Evolutionary conservation across 2,113 vertebrate species (phyloP), one percentile per base, ranked within the genome.

Genomic region (Chascanopsetta lugubris): DNA sequence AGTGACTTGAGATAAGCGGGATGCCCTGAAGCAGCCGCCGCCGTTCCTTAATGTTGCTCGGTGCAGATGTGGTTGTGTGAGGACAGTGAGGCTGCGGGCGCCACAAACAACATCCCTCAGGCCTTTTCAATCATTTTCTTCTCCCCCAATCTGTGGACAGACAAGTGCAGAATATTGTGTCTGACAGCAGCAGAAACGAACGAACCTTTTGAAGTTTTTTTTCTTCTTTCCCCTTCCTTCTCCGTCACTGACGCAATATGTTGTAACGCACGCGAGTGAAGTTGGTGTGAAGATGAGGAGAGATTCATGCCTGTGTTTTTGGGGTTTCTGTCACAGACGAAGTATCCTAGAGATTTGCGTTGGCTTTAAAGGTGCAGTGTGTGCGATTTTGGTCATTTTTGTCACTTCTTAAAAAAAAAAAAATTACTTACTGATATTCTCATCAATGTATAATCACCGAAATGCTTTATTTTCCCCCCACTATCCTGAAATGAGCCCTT

Each of bases 161-260:
- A 18, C 65, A 63, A 48, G 45, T 71, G 21, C 30, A 38, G 26
- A 71, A 61, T 82, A 68, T 72, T 57, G 57, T 59, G 21, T 57
- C 69, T 63, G 79, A 84, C 63, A 61, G 27, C 15, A 61, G 46
- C 21, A 75, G 65, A 73, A 61, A 42, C 53, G 58, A 70, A 79
- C 77, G 65, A 27, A 50, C 63, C 51, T 64, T 74, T 77, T 77
- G 65, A 82, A 71, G 58, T 71, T 72, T 24, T 62, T 54, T 24
- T 45, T 56, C 6, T 32, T 47, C 45, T 29, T 61, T 10, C 42
- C 43, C 27, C 42, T 27, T 0, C 29, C 15, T 62, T 42, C 18
- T 25, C 51, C 5, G 24, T 83, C 57, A 71, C 77, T 87, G 83
- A 85, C 82, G 83, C 75, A 85, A 87, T 61, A 6, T 3, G 47